Conservation (phyloP, 2,113 vertebrate genomes). For the Pollachius pollachius region DNA sequence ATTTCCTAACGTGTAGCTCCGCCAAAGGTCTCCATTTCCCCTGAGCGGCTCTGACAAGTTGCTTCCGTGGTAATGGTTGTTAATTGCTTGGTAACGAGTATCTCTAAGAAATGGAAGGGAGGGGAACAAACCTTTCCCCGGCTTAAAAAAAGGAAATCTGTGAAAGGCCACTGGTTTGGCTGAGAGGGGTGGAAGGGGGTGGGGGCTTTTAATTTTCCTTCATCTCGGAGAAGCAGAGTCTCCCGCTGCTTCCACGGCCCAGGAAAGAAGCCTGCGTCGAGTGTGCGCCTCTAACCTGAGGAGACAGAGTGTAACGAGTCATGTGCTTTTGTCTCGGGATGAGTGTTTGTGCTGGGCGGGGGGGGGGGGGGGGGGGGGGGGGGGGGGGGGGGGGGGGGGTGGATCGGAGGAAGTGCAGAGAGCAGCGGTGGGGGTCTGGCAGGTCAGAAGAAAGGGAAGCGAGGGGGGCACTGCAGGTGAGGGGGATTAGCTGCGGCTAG, state of each 20-base stretch:
- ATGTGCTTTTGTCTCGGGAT: slow-evolving; percentile 73
- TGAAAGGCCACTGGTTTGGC: slow-evolving; percentile 56
- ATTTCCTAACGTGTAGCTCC: slow-evolving; percentile 68
- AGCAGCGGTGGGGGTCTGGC: slow-evolving; percentile 39
- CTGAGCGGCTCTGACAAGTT: slow-evolving; percentile 75
- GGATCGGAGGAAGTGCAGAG: neutral
- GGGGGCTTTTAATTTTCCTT: slow-evolving; percentile 41
- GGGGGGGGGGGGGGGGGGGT: neutral
- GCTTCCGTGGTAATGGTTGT: slow-evolving; percentile 72
- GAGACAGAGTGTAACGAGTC: slow-evolving; percentile 76
- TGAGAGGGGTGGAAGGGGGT: slow-evolving; percentile 56
- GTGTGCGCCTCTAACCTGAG: slow-evolving; percentile 74
- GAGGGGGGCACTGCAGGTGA: slow-evolving; percentile 70
- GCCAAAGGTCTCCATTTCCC: slow-evolving; percentile 58
- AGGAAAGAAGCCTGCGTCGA: slow-evolving; percentile 65
- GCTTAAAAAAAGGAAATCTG: slow-evolving; percentile 57
- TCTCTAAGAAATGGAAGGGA: slow-evolving; percentile 61
- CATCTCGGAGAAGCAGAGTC: slow-evolving; percentile 53
- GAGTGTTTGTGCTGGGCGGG: slow-evolving; percentile 72
- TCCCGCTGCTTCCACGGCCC: slow-evolving; percentile 67
- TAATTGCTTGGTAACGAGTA: slow-evolving; percentile 78
- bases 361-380: slow-evolving; percentile 47
- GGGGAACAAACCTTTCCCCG: slow-evolving; percentile 56
- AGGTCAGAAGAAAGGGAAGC: slow-evolving; percentile 64
- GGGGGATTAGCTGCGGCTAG: slow-evolving; percentile 78